Base-by-base conservation (phyloP, 2,888 invertebrate genomes). In the Pharmacophagus antenor region DNA sequence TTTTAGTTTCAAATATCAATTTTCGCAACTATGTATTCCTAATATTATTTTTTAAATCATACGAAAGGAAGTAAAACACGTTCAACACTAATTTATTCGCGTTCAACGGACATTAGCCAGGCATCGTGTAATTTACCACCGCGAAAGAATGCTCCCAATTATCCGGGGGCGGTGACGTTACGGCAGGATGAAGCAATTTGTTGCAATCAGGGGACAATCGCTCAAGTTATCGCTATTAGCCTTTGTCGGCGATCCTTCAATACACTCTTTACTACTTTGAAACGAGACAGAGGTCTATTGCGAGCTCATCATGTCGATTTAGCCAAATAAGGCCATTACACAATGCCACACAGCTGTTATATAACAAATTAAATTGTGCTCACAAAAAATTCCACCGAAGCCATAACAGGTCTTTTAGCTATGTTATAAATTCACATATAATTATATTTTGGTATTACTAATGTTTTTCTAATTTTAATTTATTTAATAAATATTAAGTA, bases 151-250 rank as follows among this genome's bases (percentile, higher is more conserved):
- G 66, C 41, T 55, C 51, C 67, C 67, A 74, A 78, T 80, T 76
- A 79, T 78, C 70, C 64, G 63, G 73, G 66, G 68, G 76, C 70
- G 73, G 68, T 66, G 64, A 65, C 66, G 68, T 67, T 65, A 64
- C 63, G 59, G 63, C 71, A 68, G 73, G 80, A 86, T 85, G 63
- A 83, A 86, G 86, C 79, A 87, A 88, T 88, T 88, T 84, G 75
- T 72, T 72, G 79, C 72, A 82, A 86, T 84, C 80, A 74, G 73
- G 71, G 66, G 74, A 80, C 79, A 80, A 77, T 76, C 75, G 72
- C 69, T 69, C 72, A 62, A 65, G 74, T 78, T 77, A 80, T 71
- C 71, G 69, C 72, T 71, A 77, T 76, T 80, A 76, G 56, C 63
- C 74, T 77, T 76, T 76, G 76, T 75, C 75, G 75, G 75, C 69